Base-by-base conservation (phyloP, 2,888 invertebrate species). In the Crepidodera aurea region DNA sequence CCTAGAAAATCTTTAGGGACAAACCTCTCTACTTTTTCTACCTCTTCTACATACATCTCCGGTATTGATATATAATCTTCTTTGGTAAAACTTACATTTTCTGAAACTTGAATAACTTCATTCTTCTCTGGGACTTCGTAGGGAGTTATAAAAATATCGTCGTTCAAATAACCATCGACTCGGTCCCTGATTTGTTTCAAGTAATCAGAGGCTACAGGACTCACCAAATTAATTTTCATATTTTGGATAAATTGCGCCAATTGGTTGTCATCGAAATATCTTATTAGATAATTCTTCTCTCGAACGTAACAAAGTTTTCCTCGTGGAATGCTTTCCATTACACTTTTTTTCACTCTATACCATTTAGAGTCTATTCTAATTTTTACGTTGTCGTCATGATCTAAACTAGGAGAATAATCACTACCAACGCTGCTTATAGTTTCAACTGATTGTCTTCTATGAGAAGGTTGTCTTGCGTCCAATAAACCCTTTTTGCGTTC, bases 261-360 rank as follows among this genome's bases (percentile, higher is more conserved):
- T 51, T 75, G 72, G 6, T 64, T 65, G 8, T 73, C 72, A 27
- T 73, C 74, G 50, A 69, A 73, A 51, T 75, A 75, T 19, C 75
- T 62, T 5, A 72, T 44, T 13, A 75, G 68, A 34, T 64, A 64
- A 59, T 73, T 69, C 1, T 62, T 68, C 18, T 71, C 71, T 13
- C 70, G 64, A 19, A 70, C 57, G 59, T 71, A 74, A 32, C 66
- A 68, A 12, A 75, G 48, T 61, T 75, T 75, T 5, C 75, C 75
- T 32, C 66, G 65, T 2, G 75, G 75, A 2, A 67, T 63, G 13
- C 34, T 57, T 7, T 67, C 57, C 39, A 59, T 63, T 8, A 65
- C 37, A 16, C 18, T 51, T 12, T 37, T 61, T 15, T 60, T 63
- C 7, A 67, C 50, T 16, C 60, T 51, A 32, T 64, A 67, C 61